A percentile compares a stretch with the other conserved stretches of the same genome.
Conservation (phyloP, 2,797 vertebrate genomes). For the Leptoclinus maculatus region DNA sequence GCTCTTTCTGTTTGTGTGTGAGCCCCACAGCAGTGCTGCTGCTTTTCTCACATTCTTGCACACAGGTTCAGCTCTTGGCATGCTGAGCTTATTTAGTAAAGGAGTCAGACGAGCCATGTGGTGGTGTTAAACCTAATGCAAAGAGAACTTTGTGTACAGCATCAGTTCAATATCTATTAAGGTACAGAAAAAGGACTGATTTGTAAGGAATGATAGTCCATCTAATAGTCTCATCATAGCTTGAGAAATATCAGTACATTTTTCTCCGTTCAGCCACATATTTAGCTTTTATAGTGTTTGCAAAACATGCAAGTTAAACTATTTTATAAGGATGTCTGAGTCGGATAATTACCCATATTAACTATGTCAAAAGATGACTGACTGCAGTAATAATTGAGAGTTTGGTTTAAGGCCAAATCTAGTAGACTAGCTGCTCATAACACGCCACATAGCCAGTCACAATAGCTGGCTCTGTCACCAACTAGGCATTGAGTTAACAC, state of each 20-base stretch:
- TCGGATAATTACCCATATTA: neutral
- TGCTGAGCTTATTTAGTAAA: neutral
- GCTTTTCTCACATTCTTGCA: neutral
- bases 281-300: neutral
- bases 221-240: neutral
- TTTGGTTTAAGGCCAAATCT: neutral
- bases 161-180: neutral
- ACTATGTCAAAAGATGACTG: neutral
- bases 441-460: accelerated
- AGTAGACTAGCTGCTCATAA: neutral
- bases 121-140: neutral
- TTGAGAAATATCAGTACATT: neutral
- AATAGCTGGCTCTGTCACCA: neutral
- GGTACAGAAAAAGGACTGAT: neutral
- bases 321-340: neutral
- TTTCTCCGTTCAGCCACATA: neutral
- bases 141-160: neutral
- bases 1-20: neutral
- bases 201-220: neutral
- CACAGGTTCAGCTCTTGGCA: neutral
- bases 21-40: neutral
- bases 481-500: neutral
- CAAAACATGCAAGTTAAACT: neutral
- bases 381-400: neutral
- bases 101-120: neutral